Base-by-base conservation (phyloP, 2,888 invertebrate species). In the Netelia inedita region DNA sequence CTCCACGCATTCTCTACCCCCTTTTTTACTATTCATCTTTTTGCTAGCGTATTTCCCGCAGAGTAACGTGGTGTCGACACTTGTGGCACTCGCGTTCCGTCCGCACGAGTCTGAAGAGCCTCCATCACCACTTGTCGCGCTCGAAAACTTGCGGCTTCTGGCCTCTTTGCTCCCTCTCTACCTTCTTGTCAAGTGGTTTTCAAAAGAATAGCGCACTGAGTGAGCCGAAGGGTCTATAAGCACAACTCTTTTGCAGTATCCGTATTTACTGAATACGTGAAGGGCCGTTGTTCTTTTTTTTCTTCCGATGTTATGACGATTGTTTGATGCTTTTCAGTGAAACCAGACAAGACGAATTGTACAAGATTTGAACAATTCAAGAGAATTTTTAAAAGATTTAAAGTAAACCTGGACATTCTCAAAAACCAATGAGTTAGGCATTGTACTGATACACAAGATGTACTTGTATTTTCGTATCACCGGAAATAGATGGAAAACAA, bases 61-160 rank as follows among this genome's bases (percentile, higher is more conserved):
- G 76, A 59, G 63, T 53, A 41, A n/a, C 46, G 28, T 57, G 43
- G 14, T 53, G 61, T 71, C 75, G 85, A 82, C 79, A 82, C 79
- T 85, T 85, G 85, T 82, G 85, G 85, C 82, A 85, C 71, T 82
- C 61, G 21, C 61, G 85, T 59, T 75, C 75, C 63, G 71, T 81
- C 63, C 65, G 78, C 78, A 63, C 73, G 63, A 61, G 57, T 73
- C 63, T 79, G 69, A 57, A 79, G 74, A 72, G 82, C 79, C 71
- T 81, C 71, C 72, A 79, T 85, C 75, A 61, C 82, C 82, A 79
- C 82, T 85, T 75, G 75, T 66, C 79, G 75, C 79, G 66, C 72
- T 75, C 71, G 72, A 82, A 85, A 85, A 82, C 75, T 79, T 82
- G 63, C 63, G 5, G 68, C 68, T 72, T 65, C 53, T 63, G 41